Evolutionary conservation across 1,140 invertebrate species (phyloP).

Genomic region (Cydia strobilella): DNA sequence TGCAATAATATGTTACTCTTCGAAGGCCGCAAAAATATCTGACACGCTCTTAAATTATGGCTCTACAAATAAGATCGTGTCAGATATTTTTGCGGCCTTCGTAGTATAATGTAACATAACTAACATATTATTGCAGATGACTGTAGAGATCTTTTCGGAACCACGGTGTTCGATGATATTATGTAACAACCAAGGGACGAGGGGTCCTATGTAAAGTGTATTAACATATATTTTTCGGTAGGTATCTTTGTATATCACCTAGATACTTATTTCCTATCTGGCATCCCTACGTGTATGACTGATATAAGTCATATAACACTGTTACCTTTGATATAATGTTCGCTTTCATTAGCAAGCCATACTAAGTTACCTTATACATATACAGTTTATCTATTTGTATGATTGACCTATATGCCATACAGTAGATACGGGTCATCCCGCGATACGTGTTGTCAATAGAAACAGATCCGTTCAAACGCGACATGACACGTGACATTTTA

Average conservation of each 20-base stretch:
- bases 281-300: not conserved
- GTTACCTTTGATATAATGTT: not conserved
- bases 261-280: not conserved
- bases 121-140: too few species aligned
- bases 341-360: not conserved
- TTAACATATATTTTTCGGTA: too few species aligned
- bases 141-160: too few species aligned
- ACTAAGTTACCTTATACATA: not conserved
- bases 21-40: too few species aligned
- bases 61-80: too few species aligned
- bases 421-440: not conserved
- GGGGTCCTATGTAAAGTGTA: too few species aligned
- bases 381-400: conserved; percentile 4
- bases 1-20: too few species aligned
- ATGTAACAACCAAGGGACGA: too few species aligned
- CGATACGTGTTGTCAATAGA: not conserved
- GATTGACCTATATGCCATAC: conserved; percentile 8
- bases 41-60: too few species aligned
- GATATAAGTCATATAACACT: not conserved
- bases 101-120: too few species aligned
- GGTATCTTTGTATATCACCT: not conserved
- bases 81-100: too few species aligned
- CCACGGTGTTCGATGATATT: too few species aligned
- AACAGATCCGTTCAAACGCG: not conserved
- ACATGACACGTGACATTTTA: not conserved